A percentile compares a stretch with the other conserved stretches of the same genome.
Conservation (phyloP, 2,888 invertebrate genomes). For the Ditylenchus weischeri region DNA sequence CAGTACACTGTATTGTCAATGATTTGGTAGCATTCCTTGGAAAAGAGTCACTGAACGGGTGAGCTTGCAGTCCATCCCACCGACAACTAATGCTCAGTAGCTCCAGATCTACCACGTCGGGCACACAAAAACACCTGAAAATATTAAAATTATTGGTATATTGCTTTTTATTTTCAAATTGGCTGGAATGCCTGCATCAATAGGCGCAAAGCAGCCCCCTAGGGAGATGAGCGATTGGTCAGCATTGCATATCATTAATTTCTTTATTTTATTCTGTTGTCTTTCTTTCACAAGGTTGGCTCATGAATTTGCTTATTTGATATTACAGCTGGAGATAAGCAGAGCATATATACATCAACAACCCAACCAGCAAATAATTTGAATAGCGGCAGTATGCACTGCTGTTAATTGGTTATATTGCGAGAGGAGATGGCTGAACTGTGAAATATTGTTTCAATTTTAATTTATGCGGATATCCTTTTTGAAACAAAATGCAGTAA, state of each 20-base stretch:
- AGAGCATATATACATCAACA: conserved; percentile 3
- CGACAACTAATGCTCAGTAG: conserved; percentile 34
- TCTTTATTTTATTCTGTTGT: neutral
- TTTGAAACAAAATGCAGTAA: conserved; percentile 2
- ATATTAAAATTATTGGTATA: conserved; percentile 1
- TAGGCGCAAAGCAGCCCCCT: neutral
- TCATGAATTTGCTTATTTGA: conserved; percentile 2
- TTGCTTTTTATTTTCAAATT: conserved; percentile 1
- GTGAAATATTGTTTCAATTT: conserved; percentile 6
- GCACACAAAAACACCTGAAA: conserved; percentile 50
- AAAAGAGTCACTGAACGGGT: conserved; percentile 21
- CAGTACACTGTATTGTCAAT: conserved; percentile 31
- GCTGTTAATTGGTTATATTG: conserved; percentile 1
- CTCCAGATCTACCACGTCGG: conserved; percentile 36
- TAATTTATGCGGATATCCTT: neutral
- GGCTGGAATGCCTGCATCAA: too few relatives aligned
- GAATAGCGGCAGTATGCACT: conserved; percentile 1
- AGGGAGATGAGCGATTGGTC: conserved; percentile 3
- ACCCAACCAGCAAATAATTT: neutral
- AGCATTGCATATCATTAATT: conserved; percentile 9
- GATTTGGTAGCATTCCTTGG: conserved; percentile 37
- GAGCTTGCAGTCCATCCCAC: conserved; percentile 22
- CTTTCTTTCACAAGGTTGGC: neutral
- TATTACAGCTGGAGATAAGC: conserved; percentile 3
- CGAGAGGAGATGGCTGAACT: neutral